Conservation (phyloP, 1,140 invertebrate species). For the Drosophila subobscura region DNA sequence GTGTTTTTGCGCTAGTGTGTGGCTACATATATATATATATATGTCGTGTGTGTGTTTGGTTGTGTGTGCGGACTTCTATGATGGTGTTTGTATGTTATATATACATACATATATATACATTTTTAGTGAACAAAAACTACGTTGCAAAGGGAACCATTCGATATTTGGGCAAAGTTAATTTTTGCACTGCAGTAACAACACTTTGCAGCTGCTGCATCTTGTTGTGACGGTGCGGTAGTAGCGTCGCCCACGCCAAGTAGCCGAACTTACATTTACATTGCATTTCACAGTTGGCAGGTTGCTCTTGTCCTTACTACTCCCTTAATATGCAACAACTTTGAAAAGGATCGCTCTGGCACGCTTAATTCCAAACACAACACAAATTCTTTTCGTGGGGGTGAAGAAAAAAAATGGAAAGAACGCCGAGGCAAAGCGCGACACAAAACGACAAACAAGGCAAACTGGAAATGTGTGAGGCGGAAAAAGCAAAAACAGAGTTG, state of each 20-base stretch:
- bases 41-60: conserved; percentile 33
- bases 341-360: conserved; percentile 13
- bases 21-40: conserved; percentile 36
- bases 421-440: conserved; percentile 60
- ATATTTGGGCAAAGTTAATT: conserved; percentile 1
- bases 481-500: conserved; percentile 80
- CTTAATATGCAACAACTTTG: conserved; percentile 18
- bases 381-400: conserved; percentile 50
- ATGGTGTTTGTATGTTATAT: conserved; percentile 4
- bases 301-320: conserved; percentile 27
- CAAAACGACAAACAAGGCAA: conserved; percentile 69
- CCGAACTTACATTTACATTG: conserved; percentile 49
- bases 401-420: conserved; percentile 68
- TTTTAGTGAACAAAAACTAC: conserved; percentile 2
- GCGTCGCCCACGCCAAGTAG: not conserved
- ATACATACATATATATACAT: not conserved
- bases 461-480: conserved; percentile 78
- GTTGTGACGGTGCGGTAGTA: not conserved
- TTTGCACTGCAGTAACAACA: conserved; percentile 6
- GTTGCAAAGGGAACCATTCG: not conserved
- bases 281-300: conserved; percentile 36
- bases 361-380: conserved; percentile 39
- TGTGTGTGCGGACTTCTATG: conserved; percentile 49
- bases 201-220: conserved; percentile 1
- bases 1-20: conserved; percentile 73